These are phyloP conservation scores for Coregonus suidteri DNA, from an alignment of 2,797 vertebrate genomes.

Conservation along the genomic window DNA sequence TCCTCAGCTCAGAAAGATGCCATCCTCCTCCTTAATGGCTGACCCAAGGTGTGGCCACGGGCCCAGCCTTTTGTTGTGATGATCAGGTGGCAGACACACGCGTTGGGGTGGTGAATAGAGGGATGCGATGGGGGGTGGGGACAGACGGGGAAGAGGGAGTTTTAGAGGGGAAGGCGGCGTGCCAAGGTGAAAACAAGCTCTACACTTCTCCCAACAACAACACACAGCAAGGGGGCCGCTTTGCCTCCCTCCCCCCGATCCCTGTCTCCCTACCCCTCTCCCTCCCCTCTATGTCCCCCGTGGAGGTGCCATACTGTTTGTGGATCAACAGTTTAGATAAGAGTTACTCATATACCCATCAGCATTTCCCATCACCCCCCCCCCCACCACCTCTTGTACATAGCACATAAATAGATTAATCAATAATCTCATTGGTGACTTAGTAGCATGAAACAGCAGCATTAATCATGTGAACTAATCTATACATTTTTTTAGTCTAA, in stretches of 20 bases:
- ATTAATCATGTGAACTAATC: too few relatives aligned
- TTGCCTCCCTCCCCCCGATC: background rate
- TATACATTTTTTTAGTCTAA: too few relatives aligned
- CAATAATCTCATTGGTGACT: too few relatives aligned
- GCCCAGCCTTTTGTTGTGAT: background rate
- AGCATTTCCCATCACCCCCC: background rate
- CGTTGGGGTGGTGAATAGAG: background rate
- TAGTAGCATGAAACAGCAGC: too few relatives aligned
- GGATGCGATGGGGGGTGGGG: too few relatives aligned
- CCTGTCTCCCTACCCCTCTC: background rate
- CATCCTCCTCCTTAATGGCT: background rate
- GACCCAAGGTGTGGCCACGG: background rate
- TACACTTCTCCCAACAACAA: background rate
- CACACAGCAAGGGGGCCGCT: background rate
- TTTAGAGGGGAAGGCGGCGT: background rate
- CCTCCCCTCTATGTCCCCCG: slow-evolving; percentile 15
- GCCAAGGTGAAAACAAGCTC: slow-evolving; percentile 1
- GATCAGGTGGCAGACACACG: background rate
- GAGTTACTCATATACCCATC: background rate
- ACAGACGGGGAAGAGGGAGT: background rate
- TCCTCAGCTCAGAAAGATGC: background rate
- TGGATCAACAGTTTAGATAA: background rate
- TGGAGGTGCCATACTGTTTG: background rate
- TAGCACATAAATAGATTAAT: too few relatives aligned
- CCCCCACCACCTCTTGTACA: background rate